phyloP scores from a whole-genome alignment of 2,888 invertebrate species.

The Tridacna gigas region DNA sequence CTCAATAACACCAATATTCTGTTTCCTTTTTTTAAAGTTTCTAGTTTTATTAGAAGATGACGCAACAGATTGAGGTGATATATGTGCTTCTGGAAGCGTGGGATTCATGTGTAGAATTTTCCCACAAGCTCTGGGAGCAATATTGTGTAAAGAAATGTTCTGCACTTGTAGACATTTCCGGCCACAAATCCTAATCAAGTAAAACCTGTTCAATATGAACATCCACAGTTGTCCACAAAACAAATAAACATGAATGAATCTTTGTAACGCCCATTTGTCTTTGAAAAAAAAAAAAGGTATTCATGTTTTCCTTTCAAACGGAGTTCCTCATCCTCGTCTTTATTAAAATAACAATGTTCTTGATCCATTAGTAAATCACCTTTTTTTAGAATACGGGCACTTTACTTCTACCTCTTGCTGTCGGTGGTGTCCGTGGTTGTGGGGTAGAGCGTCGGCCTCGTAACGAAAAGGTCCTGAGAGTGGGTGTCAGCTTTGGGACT shows the following conservation, averaged over 20 bases:
- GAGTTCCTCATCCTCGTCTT: not conserved
- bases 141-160: constrained; percentile 10
- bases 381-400: constrained; percentile 24
- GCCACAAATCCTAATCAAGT: constrained; percentile 29
- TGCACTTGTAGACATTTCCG: constrained; percentile 19
- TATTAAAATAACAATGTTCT: not conserved
- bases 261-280: constrained; percentile 38
- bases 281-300: constrained; percentile 34
- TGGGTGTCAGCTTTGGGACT: too few species aligned
- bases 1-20: constrained; percentile 49
- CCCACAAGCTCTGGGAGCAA: constrained; percentile 54
- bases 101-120: constrained; percentile 37
- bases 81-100: not conserved
- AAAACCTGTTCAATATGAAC: constrained; percentile 33
- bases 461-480: too few species aligned
- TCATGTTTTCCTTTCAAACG: constrained; percentile 2
- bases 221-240: constrained; percentile 31
- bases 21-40: not conserved
- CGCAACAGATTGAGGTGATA: too few species aligned
- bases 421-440: too few species aligned
- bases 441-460: too few species aligned
- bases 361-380: not conserved
- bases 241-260: constrained; percentile 24
- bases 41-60: too few species aligned
- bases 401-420: constrained; percentile 16